phyloP scores from a whole-genome alignment of 2,113 vertebrate species.

The Calypte anna region DNA sequence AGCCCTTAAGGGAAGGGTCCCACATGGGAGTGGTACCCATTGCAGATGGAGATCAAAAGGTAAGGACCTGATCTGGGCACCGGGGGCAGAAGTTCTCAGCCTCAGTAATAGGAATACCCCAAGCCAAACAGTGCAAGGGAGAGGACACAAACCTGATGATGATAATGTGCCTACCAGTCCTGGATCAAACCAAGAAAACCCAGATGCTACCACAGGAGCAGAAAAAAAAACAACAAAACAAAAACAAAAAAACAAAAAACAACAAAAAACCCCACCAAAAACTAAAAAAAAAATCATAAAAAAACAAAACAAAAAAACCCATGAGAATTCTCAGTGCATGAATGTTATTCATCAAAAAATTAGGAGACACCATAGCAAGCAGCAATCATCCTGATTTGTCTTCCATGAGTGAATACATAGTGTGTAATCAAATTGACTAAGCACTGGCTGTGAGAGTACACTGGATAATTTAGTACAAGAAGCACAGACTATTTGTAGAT shows the following conservation, averaged over 20 bases:
- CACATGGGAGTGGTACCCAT: rapidly evolving
- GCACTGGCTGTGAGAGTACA: background rate
- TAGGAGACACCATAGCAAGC: background rate
- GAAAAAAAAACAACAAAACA: background rate
- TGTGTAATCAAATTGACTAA: background rate
- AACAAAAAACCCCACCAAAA: no score
- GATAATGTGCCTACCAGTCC: background rate
- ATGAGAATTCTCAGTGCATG: background rate
- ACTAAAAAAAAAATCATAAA: no score
- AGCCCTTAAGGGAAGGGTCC: background rate
- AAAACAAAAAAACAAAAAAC: no score
- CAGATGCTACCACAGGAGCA: background rate
- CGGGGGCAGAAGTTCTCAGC: background rate
- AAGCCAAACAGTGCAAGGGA: background rate
- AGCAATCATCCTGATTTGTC: background rate
- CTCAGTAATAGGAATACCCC: background rate
- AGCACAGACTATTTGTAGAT: background rate
- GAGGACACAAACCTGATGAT: background rate
- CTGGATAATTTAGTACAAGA: background rate
- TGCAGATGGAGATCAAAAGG: background rate
- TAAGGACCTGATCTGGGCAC: background rate
- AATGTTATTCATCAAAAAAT: background rate
- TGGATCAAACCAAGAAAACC: background rate
- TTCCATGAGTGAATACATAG: background rate
- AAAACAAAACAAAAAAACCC: no score